Evolutionary conservation across 2,797 vertebrate genomes (phyloP).

Genomic region (Malurus splendens): DNA sequence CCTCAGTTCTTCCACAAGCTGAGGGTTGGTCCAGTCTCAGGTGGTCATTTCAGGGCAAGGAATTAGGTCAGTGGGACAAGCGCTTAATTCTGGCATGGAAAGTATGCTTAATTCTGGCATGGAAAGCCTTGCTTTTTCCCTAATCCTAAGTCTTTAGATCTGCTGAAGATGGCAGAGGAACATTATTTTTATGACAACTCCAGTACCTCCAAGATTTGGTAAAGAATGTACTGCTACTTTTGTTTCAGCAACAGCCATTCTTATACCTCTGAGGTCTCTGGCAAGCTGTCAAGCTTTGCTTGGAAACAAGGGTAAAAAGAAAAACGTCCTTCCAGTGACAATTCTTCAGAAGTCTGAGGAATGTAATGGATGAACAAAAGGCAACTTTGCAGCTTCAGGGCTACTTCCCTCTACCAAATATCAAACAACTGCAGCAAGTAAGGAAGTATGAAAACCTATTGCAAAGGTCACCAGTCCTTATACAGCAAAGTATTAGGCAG

Average conservation of each 20-base stretch:
- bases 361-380: neutral
- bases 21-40: neutral
- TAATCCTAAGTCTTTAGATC: neutral
- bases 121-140: neutral
- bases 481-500: neutral
- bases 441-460: neutral
- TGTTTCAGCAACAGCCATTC: neutral
- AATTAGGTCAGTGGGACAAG: neutral
- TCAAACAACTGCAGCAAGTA: neutral
- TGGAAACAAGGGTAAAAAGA: neutral
- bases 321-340: neutral
- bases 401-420: neutral
- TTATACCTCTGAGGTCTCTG: neutral
- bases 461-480: neutral
- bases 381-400: neutral
- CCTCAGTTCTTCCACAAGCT: neutral
- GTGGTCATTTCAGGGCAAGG: neutral
- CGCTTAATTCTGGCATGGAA: neutral
- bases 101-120: neutral
- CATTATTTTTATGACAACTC: neutral
- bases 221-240: neutral
- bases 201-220: neutral
- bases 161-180: neutral
- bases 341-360: neutral
- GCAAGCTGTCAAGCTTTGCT: neutral